These are phyloP conservation scores for Porites lobata DNA, from an alignment of 92 coral and sea anemone species.

Conservation along the genomic window DNA sequence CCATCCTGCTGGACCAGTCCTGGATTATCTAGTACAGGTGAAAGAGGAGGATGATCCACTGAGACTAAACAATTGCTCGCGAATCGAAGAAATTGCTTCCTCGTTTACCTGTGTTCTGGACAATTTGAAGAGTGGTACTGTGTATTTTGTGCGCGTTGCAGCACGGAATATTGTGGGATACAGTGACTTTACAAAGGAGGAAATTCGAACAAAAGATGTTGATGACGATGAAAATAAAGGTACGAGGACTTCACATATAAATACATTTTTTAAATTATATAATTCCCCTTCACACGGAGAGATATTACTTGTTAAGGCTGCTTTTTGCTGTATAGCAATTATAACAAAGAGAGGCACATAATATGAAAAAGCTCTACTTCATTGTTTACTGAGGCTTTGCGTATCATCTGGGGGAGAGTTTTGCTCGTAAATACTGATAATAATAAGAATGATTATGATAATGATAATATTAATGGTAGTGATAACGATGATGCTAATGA, in stretches of 20 bases:
- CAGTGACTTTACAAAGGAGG: constrained; percentile 5
- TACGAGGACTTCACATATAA: too few species aligned
- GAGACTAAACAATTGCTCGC: constrained; percentile 7
- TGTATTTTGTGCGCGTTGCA: constrained; percentile 31
- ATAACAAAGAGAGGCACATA: too few species aligned
- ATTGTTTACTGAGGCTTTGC: too few species aligned
- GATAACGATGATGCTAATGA: neutral
- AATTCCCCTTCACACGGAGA: too few species aligned
- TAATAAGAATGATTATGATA: too few species aligned
- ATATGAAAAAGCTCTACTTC: too few species aligned
- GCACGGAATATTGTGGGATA: constrained; percentile 49
- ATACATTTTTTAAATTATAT: too few species aligned
- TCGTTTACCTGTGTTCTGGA: constrained; percentile 1
- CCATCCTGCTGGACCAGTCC: constrained; percentile 4
- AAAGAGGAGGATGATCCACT: neutral
- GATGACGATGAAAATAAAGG: too few species aligned
- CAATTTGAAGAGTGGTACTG: constrained; percentile 5
- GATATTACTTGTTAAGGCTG: too few species aligned
- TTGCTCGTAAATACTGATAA: too few species aligned
- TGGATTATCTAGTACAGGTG: constrained; percentile 24
- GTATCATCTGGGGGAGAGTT: too few species aligned
- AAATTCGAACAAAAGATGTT: neutral
- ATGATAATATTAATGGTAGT: neutral
- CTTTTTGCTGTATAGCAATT: too few species aligned
- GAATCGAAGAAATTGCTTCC: neutral